phyloP scores from a whole-genome alignment of 2,888 invertebrate genomes.

The Himalopsyche anomala region DNA sequence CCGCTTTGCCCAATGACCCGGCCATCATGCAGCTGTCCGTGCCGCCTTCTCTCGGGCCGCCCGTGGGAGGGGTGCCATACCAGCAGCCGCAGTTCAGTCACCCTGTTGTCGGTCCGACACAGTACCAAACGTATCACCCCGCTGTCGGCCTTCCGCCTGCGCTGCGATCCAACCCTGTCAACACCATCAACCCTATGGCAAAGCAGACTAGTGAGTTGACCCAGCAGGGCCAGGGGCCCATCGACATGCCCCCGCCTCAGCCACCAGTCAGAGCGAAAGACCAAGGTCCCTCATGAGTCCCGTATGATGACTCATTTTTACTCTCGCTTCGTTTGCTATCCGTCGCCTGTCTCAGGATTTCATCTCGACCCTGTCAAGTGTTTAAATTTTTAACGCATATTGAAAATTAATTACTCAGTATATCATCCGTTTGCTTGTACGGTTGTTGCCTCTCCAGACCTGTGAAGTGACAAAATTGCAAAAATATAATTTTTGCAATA shows the following conservation, averaged over 20 bases:
- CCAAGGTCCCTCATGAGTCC: slow-evolving; percentile 73
- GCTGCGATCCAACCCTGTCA: slow-evolving; percentile 72
- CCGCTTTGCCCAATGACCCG: slow-evolving; percentile 95
- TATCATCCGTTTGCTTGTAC: too few relatives aligned
- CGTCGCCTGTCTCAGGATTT: not conserved
- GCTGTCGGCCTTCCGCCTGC: slow-evolving; percentile 75
- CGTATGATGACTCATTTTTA: slow-evolving; percentile 6
- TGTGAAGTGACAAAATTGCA: too few relatives aligned
- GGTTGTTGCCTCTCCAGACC: not conserved
- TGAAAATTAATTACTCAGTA: not conserved
- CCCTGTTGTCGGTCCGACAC: slow-evolving; percentile 81
- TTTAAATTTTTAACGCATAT: not conserved
- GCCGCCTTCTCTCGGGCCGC: slow-evolving; percentile 82
- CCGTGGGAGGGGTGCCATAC: slow-evolving; percentile 77
- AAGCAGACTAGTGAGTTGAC: slow-evolving; percentile 78
- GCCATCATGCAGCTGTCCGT: slow-evolving; percentile 96
- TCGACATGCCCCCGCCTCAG: slow-evolving; percentile 70
- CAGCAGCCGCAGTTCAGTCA: slow-evolving; percentile 83
- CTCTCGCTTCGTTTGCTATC: not conserved
- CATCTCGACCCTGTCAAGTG: slow-evolving; percentile 31
- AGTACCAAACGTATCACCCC: slow-evolving; percentile 75
- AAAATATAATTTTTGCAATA: too few relatives aligned
- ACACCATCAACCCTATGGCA: slow-evolving; percentile 67
- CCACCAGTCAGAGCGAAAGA: slow-evolving; percentile 73
- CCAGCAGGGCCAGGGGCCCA: slow-evolving; percentile 70